Conservation (phyloP, 2,797 vertebrate species). For the Coccyzus lansbergi region DNA sequence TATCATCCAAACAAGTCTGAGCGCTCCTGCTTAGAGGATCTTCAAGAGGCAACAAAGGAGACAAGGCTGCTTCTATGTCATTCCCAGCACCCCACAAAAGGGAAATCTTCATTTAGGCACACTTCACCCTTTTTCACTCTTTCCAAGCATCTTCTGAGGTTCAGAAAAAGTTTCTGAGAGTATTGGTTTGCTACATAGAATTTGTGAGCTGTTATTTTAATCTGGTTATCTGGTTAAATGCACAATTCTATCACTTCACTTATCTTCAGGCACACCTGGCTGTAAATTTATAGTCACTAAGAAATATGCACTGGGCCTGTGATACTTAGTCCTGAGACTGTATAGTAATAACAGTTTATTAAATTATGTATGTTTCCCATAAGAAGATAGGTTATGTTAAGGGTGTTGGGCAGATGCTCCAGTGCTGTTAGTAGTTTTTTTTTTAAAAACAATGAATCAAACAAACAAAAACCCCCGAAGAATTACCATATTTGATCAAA, state of each 20-base stretch:
- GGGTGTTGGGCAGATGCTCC: not conserved
- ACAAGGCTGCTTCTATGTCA: constrained; percentile 83
- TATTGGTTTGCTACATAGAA: not conserved
- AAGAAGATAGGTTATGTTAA: not conserved
- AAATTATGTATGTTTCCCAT: not conserved
- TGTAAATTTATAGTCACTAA: not conserved
- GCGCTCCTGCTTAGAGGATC: constrained; percentile 80
- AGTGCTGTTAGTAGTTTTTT: not conserved
- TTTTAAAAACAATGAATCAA: not conserved
- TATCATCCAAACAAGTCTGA: constrained; percentile 80
- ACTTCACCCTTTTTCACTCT: not conserved
- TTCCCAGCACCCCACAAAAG: constrained; percentile 70
- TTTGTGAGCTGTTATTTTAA: not conserved
- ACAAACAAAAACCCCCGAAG: not conserved
- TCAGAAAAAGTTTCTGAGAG: not conserved
- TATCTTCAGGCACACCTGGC: not conserved
- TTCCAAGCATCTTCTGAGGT: not conserved
- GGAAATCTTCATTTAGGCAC: constrained; percentile 91
- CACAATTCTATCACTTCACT: not conserved
- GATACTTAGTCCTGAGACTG: not conserved
- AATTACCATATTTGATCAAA: not conserved
- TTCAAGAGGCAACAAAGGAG: constrained; percentile 85
- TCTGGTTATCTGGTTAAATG: not conserved
- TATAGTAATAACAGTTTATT: not conserved
- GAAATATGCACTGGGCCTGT: no score